Base-by-base conservation (phyloP, 2,888 invertebrate genomes). In the Lasioglossum morio region DNA sequence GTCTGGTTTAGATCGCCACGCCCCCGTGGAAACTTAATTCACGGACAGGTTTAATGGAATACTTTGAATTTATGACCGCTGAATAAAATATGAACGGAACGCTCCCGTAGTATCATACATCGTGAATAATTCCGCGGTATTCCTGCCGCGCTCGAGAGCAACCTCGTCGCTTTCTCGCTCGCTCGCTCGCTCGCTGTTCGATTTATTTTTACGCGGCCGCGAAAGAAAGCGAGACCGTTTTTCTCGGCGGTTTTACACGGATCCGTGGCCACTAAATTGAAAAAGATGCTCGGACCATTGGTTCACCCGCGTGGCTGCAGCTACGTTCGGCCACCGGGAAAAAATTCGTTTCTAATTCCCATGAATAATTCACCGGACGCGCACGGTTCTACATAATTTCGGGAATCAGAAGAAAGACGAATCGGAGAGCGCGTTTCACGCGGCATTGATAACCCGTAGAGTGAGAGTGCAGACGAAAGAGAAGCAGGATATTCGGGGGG, bases 71-170 rank as follows among this genome's bases (percentile, higher is more conserved):
- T 89, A 87, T 85, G 82, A 72, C 34, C 70, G 69, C 84, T 89
- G 89, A 89, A 89, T 89, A 89, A 89, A 89, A 87, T 89, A 89
- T 89, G 89, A 89, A 85, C 78, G 76, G 46, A 75, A 40, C 85
- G 81, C 16, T 63, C 63, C 74, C 46, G 27, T 43, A 74, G 79
- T 79, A 83, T 81, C 87, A 81, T 79, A 81, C 79, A 78, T 79
- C 80, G 87, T 83, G 86, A 86, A 87, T 86, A 86, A 86, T 86
- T 84, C 77, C 79, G 43, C 81, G 73, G 81, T 81, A 78, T 83
- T 66, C 75, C 63, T 70, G 66, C 23, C 10, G 53, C 30, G 19
- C 72, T 30, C 60, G 30, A n/a, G 69, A 37, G 48, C 3, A 72
- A 74, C 37, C 43, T 72, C 48, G 37, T 76, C 46, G 46, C n/a